A percentile compares a stretch with the other conserved stretches of the same genome.
phyloP scores from a whole-genome alignment of 2,888 invertebrate genomes.

The Apantesis nais region DNA sequence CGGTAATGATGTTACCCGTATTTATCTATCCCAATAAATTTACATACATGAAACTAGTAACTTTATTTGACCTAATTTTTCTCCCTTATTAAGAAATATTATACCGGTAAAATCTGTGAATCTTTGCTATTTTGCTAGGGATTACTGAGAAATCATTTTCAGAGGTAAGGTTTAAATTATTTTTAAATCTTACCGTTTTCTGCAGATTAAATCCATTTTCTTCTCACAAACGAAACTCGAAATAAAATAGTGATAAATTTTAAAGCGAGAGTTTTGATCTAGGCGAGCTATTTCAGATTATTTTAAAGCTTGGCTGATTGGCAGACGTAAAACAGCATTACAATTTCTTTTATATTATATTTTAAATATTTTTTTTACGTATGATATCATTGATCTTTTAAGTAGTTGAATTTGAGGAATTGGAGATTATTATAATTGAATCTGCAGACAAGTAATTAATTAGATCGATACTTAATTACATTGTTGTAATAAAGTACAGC shows the following conservation, averaged over 20 bases:
- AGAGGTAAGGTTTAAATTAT: not conserved
- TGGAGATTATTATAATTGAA: not conserved
- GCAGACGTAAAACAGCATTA: slow-evolving; percentile 1
- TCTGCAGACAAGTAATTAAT: too few relatives aligned
- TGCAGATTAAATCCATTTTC: slow-evolving; percentile 7
- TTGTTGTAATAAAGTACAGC: too few relatives aligned
- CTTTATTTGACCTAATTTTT: not conserved
- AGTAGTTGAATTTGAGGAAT: not conserved
- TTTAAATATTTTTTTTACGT: not conserved
- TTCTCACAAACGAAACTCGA: not conserved
- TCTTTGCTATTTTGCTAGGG: not conserved
- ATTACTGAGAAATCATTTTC: not conserved
- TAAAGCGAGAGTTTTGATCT: slow-evolving; percentile 2
- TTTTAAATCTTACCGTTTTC: not conserved
- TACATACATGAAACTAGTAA: not conserved
- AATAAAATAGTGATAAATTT: slow-evolving; percentile 12
- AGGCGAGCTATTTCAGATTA: not conserved
- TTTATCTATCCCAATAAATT: too few relatives aligned
- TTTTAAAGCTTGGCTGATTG: slow-evolving; percentile 11
- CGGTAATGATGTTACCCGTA: too few relatives aligned
- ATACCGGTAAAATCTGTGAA: not conserved
- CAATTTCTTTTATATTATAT: not conserved
- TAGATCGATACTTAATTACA: too few relatives aligned
- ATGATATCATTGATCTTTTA: not conserved
- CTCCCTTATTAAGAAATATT: not conserved